A percentile compares a stretch with the other conserved stretches of the same genome.
phyloP scores from a whole-genome alignment of 2,113 vertebrate genomes.

The Podocnemis expansa region DNA sequence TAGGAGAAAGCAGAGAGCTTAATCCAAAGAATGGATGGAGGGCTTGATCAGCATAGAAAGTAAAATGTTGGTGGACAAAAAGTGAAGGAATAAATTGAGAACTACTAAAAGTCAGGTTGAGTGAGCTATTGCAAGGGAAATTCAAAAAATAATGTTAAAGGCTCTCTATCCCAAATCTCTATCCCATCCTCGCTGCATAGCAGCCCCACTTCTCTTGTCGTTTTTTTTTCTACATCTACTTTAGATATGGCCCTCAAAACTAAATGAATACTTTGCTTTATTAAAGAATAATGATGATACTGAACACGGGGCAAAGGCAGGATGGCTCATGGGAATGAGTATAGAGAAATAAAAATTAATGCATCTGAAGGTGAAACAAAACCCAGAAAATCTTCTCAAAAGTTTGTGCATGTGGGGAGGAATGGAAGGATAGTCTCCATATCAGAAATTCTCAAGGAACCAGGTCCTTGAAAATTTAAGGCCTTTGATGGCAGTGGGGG shows the following conservation, averaged over 20 bases:
- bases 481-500: background rate
- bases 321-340: background rate
- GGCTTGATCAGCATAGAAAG: background rate
- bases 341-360: background rate
- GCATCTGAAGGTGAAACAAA: background rate
- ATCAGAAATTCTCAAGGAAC: background rate
- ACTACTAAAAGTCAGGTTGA: background rate
- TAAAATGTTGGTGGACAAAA: background rate
- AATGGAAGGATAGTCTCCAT: background rate
- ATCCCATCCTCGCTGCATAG: background rate
- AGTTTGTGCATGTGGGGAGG: too few relatives aligned
- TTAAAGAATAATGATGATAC: background rate
- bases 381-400: background rate
- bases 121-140: background rate
- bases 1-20: background rate
- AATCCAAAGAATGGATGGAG: background rate
- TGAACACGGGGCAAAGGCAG: background rate
- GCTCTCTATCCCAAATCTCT: background rate
- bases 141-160: background rate
- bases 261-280: background rate
- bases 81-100: background rate
- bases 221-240: background rate
- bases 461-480: background rate
- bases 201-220: background rate
- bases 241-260: background rate